Evolutionary conservation across 2,888 invertebrate genomes (phyloP), one percentile per base, ranked within the genome.

Genomic region (Rotaria socialis): DNA sequence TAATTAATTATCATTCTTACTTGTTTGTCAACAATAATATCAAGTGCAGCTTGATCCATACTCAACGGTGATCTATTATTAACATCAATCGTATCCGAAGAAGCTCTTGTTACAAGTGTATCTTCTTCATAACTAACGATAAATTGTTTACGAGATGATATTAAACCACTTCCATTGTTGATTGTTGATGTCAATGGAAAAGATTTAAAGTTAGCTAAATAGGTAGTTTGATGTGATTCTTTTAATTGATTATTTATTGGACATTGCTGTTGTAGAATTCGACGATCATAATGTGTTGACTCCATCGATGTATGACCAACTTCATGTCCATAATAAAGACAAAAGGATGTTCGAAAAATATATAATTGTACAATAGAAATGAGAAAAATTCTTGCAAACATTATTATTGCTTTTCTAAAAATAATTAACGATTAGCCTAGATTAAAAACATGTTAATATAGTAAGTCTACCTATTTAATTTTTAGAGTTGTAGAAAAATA

Each of bases 281-380:
- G 43, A 43, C 80, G 80, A 47, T 80, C 47, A 80, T 80, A 80
- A 80, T 80, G 80, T 43, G 80, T 80, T 47, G 80, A 80, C 0
- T 80, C 80, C 80, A 80, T 80, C 1, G 80, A 80, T 80, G 80
- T 14, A 24, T n/a, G 24, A n/a, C 80, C 80, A 47, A 80, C 19
- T 19, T 27, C 19, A 27, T 41, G 43, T n/a, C 47, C 80, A 24
- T 47, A 24, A 35, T 27, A 10, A 16, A 19, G 0, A 67, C 16
- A 19, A 41, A 67, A 35, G 6, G 27, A 27, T 27, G 19, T 35
- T 35, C 35, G 27, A 35, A 27, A 10, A n/a, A 67, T 24, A 67
- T 35, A 35, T 5, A 19, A 67, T 35, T 56, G 56, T 56, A 56
- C 24, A 56, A 24, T 24, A 56, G 24, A 56, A 24, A 56, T 56